Conservation (phyloP, 2,888 invertebrate species). For the Drosophila birchii region DNA sequence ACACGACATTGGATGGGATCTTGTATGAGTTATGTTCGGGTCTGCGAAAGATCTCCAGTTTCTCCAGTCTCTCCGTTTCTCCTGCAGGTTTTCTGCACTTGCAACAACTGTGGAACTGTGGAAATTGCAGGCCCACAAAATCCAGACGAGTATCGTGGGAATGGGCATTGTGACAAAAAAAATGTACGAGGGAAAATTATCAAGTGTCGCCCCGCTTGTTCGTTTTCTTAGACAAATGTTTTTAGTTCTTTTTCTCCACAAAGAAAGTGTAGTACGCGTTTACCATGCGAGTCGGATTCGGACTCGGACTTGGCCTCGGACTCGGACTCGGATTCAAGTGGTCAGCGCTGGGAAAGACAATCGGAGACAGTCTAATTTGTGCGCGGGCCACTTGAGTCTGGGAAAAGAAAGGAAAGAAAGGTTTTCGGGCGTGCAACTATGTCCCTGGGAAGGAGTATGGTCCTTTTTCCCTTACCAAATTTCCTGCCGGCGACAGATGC, state of each 20-base stretch:
- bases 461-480: constrained; percentile 23
- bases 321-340: constrained; percentile 63
- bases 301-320: constrained; percentile 19
- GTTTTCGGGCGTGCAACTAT: constrained; percentile 34
- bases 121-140: constrained; percentile 60
- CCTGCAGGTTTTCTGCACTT: constrained; percentile 65
- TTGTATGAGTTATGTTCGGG: constrained; percentile 63
- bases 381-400: constrained; percentile 72
- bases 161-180: constrained; percentile 69
- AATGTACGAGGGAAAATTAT: constrained; percentile 48
- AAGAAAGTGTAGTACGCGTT: constrained; percentile 77
- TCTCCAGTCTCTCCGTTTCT: constrained; percentile 18
- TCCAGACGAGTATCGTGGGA: constrained; percentile 73
- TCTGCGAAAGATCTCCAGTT: constrained; percentile 75
- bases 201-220: constrained; percentile 69
- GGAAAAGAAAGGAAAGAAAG: constrained; percentile 55
- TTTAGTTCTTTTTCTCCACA: constrained; percentile 56
- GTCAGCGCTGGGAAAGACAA: constrained; percentile 72
- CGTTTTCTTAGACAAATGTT: constrained; percentile 76
- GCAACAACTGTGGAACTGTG: constrained; percentile 44
- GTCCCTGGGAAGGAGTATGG: constrained; percentile 56
- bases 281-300: constrained; percentile 67
- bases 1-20: constrained; percentile 58
- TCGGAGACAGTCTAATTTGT: constrained; percentile 68
- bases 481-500: constrained; percentile 65